These are phyloP conservation scores for Steatocranus sp. DNA, from an alignment of 2,797 vertebrate genomes.

Conservation along the genomic window DNA sequence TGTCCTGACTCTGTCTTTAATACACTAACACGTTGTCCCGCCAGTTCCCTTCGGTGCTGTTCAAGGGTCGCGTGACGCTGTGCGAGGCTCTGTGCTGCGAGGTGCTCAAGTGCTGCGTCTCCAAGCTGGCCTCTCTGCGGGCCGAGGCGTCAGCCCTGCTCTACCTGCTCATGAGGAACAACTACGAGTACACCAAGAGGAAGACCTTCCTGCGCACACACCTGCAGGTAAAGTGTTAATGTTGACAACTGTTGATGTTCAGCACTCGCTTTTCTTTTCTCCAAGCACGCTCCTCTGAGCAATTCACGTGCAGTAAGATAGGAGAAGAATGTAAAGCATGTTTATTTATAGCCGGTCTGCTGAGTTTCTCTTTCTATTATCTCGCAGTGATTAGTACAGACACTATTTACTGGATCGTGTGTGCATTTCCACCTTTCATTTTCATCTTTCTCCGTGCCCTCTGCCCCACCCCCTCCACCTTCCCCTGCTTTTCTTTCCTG, in stretches of 20 bases:
- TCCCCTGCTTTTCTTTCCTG: neutral
- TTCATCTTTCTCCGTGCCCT: neutral
- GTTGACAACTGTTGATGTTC: neutral
- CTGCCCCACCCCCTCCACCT: fast-evolving
- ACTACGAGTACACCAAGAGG: conserved; percentile 96
- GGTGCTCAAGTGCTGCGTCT: conserved; percentile 94
- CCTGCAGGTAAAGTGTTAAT: conserved; percentile 80
- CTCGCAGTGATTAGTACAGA: neutral
- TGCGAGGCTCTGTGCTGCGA: conserved; percentile 94
- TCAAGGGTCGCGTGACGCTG: conserved; percentile 92
- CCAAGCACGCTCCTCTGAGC: neutral
- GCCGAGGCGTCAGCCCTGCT: conserved; percentile 91
- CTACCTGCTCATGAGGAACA: conserved; percentile 95
- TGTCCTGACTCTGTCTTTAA: neutral
- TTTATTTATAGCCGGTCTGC: neutral
- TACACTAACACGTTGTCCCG: neutral
- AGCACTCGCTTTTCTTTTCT: neutral
- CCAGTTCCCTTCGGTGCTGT: conserved; percentile 91
- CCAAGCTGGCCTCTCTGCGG: conserved; percentile 85
- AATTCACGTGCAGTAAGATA: neutral
- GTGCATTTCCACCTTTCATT: neutral
- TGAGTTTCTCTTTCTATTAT: neutral
- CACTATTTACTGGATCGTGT: neutral
- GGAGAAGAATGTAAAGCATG: neutral
- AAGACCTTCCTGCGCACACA: conserved; percentile 92